These are phyloP conservation scores for Diachrysia chrysitis DNA, from an alignment of 2,888 invertebrate genomes.

Conservation along the genomic window DNA sequence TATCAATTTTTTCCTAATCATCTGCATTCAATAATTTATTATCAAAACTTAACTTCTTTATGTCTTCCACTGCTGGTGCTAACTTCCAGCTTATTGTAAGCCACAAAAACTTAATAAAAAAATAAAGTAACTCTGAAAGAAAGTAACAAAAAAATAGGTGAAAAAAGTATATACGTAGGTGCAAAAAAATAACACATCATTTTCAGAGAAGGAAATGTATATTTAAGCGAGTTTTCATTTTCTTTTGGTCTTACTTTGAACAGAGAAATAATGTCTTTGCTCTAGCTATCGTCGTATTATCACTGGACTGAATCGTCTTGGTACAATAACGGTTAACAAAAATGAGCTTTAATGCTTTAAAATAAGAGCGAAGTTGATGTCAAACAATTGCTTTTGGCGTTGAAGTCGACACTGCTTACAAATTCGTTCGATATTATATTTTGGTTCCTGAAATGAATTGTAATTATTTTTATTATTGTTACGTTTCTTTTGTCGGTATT, in stretches of 20 bases:
- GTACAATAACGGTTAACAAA: background rate
- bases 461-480: slow-evolving; percentile 1
- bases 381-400: background rate
- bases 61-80: no score
- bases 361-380: background rate
- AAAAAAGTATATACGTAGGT: background rate
- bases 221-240: slow-evolving; percentile 9
- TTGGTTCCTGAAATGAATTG: background rate
- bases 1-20: no score
- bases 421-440: slow-evolving; percentile 2
- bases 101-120: no score
- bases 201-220: slow-evolving; percentile 12
- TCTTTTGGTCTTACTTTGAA: slow-evolving; percentile 16
- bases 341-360: background rate
- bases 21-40: no score
- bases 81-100: no score
- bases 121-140: background rate
- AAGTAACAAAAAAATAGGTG: background rate
- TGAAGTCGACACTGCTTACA: background rate
- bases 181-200: slow-evolving; percentile 8
- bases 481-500: background rate
- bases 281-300: slow-evolving; percentile 2
- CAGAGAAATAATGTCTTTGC: slow-evolving; percentile 20
- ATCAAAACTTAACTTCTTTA: no score
- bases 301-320: background rate